phyloP scores from a whole-genome alignment of 2,797 vertebrate genomes.

The Xenopus petersii region DNA sequence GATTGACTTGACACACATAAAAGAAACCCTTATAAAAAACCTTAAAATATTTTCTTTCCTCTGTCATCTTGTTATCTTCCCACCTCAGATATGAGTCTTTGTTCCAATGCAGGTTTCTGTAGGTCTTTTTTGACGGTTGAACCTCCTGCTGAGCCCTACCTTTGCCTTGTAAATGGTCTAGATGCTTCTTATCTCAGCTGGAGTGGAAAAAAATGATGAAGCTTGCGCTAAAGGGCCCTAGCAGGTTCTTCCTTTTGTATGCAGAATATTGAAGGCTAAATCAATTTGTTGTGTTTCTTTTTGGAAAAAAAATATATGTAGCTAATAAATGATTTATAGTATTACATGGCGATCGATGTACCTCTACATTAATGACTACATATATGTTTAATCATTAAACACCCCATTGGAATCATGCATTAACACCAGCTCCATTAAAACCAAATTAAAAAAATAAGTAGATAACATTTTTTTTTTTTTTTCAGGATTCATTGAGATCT shows the following conservation, averaged over 20 bases:
- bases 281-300: background rate
- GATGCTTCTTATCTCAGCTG: conserved; percentile 9
- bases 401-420: background rate
- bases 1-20: too few relatives aligned
- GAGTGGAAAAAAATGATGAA: background rate
- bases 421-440: background rate
- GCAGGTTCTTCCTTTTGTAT: background rate
- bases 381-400: background rate
- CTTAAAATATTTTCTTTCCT: too few relatives aligned
- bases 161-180: background rate
- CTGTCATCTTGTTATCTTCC: background rate
- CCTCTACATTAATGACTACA: background rate
- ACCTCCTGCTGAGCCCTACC: background rate
- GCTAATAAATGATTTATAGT: background rate
- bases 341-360: background rate
- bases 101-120: background rate
- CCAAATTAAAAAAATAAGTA: too few relatives aligned
- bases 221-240: background rate
- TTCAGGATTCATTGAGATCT: too few relatives aligned
- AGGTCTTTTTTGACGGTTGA: background rate
- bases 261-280: background rate
- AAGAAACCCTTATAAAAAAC: too few relatives aligned
- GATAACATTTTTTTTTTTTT: too few relatives aligned
- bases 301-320: background rate
- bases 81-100: background rate